phyloP scores from a whole-genome alignment of 2,113 vertebrate genomes.

The Dipodomys merriami region DNA sequence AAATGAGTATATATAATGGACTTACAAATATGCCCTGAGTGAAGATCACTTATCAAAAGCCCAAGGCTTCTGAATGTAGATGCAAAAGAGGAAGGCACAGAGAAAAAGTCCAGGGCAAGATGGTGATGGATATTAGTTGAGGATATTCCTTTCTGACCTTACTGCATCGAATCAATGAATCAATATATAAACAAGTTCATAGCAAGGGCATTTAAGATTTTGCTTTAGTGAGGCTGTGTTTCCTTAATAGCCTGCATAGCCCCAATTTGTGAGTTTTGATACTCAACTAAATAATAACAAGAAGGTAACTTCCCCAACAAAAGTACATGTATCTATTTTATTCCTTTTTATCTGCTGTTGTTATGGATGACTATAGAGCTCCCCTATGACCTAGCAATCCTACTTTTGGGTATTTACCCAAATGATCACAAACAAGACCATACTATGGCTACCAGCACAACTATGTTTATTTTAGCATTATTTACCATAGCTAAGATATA shows the following conservation, averaged over 20 bases:
- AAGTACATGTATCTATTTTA: neutral
- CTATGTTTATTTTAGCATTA: no score
- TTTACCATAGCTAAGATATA: no score
- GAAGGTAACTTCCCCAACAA: neutral
- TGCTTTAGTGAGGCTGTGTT: neutral
- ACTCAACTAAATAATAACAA: neutral
- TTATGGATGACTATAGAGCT: neutral
- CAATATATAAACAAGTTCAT: neutral
- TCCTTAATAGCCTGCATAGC: neutral
- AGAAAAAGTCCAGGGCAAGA: neutral
- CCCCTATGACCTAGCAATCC: no score
- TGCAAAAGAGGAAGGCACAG: neutral
- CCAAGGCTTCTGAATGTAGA: neutral
- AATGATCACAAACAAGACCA: no score
- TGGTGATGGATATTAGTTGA: neutral
- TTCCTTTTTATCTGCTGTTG: neutral
- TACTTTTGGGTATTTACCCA: no score
- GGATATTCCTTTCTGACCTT: neutral
- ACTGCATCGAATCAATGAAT: accelerated
- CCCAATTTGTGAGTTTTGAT: neutral
- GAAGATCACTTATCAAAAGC: neutral
- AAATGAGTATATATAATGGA: neutral
- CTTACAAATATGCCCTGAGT: neutral
- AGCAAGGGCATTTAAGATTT: neutral
- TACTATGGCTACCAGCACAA: no score